These are phyloP conservation scores for Ardeotis arabs DNA, from an alignment of 2,113 vertebrate genomes.

Conservation along the genomic window DNA sequence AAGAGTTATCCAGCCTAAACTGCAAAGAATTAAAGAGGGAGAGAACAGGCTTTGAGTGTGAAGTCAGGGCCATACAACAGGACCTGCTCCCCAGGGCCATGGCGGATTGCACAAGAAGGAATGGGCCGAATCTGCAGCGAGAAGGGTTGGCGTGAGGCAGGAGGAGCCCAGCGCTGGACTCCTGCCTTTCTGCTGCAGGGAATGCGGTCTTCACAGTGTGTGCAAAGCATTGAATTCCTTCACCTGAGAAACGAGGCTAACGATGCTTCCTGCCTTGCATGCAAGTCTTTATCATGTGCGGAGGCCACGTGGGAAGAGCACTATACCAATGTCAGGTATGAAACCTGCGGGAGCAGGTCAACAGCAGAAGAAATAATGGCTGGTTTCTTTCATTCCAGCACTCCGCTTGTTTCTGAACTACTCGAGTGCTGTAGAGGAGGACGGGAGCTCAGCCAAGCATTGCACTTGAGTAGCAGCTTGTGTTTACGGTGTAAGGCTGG, in stretches of 20 bases:
- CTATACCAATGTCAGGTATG: background rate
- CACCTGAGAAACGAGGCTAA: background rate
- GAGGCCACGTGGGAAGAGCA: background rate
- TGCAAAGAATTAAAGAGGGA: background rate
- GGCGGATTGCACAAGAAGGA: background rate
- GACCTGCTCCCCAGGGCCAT: background rate
- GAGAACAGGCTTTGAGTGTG: background rate
- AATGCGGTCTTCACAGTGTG: accelerated
- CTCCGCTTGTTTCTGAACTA: background rate
- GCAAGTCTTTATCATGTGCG: accelerated
- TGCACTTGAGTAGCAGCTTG: slow-evolving; percentile 46
- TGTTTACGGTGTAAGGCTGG: slow-evolving; percentile 21
- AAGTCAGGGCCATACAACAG: background rate
- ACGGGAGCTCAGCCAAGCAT: slow-evolving; percentile 20
- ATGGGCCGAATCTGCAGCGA: background rate
- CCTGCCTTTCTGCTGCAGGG: background rate
- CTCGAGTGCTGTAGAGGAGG: background rate
- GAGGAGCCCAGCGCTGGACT: background rate
- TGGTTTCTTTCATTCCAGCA: background rate
- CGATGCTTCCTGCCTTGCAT: background rate
- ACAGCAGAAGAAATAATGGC: background rate
- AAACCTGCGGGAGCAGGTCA: background rate
- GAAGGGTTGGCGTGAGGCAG: background rate
- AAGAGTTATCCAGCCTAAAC: background rate
- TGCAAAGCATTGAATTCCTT: background rate